Percentiles rank a stretch among this genome's conserved stretches.
Conservation (phyloP, 92 coral and sea anemone species). For the Paragorgia papillata region DNA sequence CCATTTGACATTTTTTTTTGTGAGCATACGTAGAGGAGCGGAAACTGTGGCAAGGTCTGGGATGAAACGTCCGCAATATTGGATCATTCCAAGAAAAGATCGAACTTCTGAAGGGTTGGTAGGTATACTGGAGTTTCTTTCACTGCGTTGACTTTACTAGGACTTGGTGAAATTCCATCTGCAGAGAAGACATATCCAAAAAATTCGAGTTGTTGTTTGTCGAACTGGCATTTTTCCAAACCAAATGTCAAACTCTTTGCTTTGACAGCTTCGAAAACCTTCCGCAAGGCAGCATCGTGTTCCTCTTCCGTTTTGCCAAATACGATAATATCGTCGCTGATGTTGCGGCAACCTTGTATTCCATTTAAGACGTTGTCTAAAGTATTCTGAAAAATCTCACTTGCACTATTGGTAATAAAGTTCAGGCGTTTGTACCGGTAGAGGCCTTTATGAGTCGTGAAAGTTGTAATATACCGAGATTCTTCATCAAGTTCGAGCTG, state of each 20-base stretch:
- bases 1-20: slow-evolving; percentile 38
- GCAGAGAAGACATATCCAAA: slow-evolving; percentile 36
- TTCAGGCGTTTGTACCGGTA: slow-evolving; percentile 55
- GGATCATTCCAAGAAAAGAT: slow-evolving; percentile 66
- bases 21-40: slow-evolving; percentile 63
- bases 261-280: too few relatives aligned
- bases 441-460: slow-evolving; percentile 57
- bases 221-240: too few relatives aligned
- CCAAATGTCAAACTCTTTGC: too few relatives aligned
- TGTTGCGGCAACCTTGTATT: slow-evolving; percentile 43
- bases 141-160: slow-evolving; percentile 44
- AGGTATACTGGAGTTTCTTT: slow-evolving; percentile 32
- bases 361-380: slow-evolving; percentile 48
- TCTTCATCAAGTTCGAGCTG: slow-evolving; percentile 60
- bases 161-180: slow-evolving; percentile 53
- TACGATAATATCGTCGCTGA: not conserved
- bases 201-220: too few relatives aligned
- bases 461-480: slow-evolving; percentile 63
- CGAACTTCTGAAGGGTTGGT: slow-evolving; percentile 58
- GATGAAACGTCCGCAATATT: slow-evolving; percentile 60
- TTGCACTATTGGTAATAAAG: slow-evolving; percentile 1
- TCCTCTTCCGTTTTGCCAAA: too few relatives aligned
- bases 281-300: too few relatives aligned
- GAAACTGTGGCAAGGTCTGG: slow-evolving; percentile 61
- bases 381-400: slow-evolving; percentile 57